Evolutionary conservation across 2,797 vertebrate genomes (phyloP).

Genomic region (Oceanodroma leucorhoa): DNA sequence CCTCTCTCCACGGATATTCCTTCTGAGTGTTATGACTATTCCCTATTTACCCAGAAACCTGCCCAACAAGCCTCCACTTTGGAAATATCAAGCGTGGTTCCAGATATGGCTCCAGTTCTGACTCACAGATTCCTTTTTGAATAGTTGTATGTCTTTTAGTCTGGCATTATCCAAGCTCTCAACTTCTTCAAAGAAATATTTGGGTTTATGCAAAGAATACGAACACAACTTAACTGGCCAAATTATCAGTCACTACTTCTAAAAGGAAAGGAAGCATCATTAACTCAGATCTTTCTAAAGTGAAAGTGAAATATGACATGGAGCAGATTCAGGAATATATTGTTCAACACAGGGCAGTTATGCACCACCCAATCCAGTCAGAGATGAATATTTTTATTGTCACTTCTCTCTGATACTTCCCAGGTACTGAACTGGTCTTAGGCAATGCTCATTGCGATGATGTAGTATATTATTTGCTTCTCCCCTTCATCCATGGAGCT

Average conservation of each 20-base stretch:
- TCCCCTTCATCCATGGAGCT: background rate
- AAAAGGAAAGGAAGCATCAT: background rate
- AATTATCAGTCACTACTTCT: background rate
- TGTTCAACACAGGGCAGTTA: background rate
- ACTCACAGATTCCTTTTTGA: background rate
- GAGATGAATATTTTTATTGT: background rate
- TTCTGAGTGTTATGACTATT: background rate
- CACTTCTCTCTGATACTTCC: background rate
- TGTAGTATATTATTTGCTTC: background rate
- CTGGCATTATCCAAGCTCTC: background rate
- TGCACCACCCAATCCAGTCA: background rate
- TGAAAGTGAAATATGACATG: background rate
- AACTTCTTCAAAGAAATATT: background rate
- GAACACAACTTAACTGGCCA: background rate
- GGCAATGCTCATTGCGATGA: background rate
- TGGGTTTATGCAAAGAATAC: background rate
- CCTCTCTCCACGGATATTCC: background rate
- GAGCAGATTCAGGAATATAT: background rate
- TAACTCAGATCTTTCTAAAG: background rate
- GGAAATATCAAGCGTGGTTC: background rate
- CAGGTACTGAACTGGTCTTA: background rate
- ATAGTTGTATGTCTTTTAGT: background rate
- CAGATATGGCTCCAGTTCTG: background rate
- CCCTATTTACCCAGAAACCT: background rate
- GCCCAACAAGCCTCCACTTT: background rate